Conservation (phyloP, 2,888 invertebrate species). For the Phasia obesa region DNA sequence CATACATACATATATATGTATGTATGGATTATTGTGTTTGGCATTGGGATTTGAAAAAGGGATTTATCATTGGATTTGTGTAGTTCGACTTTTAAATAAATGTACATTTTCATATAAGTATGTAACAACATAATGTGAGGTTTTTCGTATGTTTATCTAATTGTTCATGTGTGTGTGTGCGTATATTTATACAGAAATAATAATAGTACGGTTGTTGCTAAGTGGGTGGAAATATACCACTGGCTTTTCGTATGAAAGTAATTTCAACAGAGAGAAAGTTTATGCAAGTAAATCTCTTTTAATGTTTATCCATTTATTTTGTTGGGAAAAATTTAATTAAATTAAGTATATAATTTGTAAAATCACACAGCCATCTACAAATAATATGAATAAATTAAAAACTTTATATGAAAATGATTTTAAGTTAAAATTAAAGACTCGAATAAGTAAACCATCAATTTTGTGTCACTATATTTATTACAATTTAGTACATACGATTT, state of each 20-base stretch:
- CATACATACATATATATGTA: neutral
- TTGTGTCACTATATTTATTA: too few relatives aligned
- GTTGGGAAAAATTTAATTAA: conserved; percentile 60
- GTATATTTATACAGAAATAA: neutral
- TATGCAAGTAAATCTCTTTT: conserved; percentile 42
- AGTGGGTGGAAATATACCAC: conserved; percentile 5
- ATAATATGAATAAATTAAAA: neutral
- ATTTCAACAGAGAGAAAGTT: conserved; percentile 40
- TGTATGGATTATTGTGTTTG: conserved; percentile 11
- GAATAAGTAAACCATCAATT: too few relatives aligned
- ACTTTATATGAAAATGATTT: neutral
- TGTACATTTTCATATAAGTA: conserved; percentile 24
- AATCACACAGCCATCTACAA: conserved; percentile 24
- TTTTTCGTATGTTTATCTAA: conserved; percentile 7
- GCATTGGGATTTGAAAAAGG: conserved; percentile 59
- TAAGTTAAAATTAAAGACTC: neutral
- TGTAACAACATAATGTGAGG: conserved; percentile 46
- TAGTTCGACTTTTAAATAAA: conserved; percentile 62
- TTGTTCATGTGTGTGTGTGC: neutral
- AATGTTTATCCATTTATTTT: conserved; percentile 59
- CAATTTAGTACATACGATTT: too few relatives aligned
- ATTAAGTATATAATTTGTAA: conserved; percentile 66
- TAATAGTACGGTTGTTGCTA: conserved; percentile 29
- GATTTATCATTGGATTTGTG: conserved; percentile 65
- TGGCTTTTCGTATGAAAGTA: conserved; percentile 25